Evolutionary conservation across 2,797 vertebrate species (phyloP).

Genomic region (Novumbra hubbsi): DNA sequence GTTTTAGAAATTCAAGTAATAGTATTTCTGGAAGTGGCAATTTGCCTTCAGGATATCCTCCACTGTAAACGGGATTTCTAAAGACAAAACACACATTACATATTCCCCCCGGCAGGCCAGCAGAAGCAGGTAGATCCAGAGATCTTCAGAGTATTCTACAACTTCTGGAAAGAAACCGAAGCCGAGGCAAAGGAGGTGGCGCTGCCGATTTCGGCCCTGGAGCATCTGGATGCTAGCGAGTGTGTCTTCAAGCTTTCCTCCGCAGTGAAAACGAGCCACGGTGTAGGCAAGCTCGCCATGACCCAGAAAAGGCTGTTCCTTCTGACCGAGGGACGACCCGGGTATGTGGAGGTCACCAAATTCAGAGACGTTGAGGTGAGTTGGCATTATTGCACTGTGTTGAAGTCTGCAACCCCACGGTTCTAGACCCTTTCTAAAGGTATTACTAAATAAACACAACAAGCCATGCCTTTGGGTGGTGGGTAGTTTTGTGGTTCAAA

Average conservation of each 20-base stretch:
- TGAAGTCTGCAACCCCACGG: neutral
- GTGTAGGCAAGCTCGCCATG: conserved; percentile 95
- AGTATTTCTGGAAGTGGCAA: neutral
- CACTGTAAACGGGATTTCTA: neutral
- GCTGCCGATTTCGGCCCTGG: conserved; percentile 77
- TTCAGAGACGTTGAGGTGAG: conserved; percentile 91
- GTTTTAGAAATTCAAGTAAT: neutral
- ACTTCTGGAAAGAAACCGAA: conserved; percentile 96
- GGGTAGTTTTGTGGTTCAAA: too few relatives aligned
- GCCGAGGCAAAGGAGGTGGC: conserved; percentile 88
- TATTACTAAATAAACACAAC: neutral
- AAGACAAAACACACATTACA: too few relatives aligned
- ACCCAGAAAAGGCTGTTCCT: conserved; percentile 93
- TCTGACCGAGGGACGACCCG: conserved; percentile 82
- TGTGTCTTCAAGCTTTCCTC: conserved; percentile 93
- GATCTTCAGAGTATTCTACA: conserved; percentile 91
- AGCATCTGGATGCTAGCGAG: conserved; percentile 85
- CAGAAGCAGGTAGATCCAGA: conserved; percentile 95
- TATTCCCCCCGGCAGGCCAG: conserved; percentile 77
- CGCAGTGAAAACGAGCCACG: conserved; percentile 89
- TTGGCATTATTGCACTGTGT: neutral
- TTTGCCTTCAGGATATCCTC: neutral
- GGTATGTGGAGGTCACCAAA: conserved; percentile 86
- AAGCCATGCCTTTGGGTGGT: neutral
- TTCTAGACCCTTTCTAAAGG: neutral